Evolutionary conservation across 2,888 invertebrate genomes (phyloP), one percentile per base, ranked within the genome.

Genomic region (Rhamnusium bicolor): DNA sequence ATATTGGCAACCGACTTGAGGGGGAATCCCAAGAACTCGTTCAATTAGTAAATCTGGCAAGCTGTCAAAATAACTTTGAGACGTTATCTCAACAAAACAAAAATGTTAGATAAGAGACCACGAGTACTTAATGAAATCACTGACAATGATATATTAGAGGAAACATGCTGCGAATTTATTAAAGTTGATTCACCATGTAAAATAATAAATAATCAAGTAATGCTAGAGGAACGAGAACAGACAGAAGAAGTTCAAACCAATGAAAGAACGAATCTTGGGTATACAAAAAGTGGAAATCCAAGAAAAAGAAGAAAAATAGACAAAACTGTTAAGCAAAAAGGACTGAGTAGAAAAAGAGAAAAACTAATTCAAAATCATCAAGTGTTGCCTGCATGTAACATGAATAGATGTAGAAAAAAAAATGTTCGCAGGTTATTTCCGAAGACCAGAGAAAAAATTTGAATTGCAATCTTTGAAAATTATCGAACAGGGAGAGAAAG

Each of bases 371-470:
- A 19, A 32, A 60, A 29, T 60, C 60, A 60, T 29, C 60, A 60
- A 29, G 60, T 60, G 60, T 29, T 60, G 32, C 32, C 29, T 60
- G 60, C n/a, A 29, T 60, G 60, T 60, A 27, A 60, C n/a, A n/a
- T n/a, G n/a, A n/a, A n/a, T n/a, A n/a, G n/a, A n/a, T n/a, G 60
- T 60, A 29, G 27, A 40, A 46, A 46, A 46, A 46, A 46, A 24
- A 24, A 6, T 24, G 14, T 47, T 47, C 7, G 14, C 1, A 47
- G n/a, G 14, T 2, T 16, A 63, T 46, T 63, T n/a, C 49, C 10
- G 47, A 63, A 63, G 63, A 63, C n/a, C 63, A 63, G 4, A 63
- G 63, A 63, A 47, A 63, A 46, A 63, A 24, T 63, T 60, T 63
- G 32, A 63, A 63, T 49, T 21, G 6, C 46, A 63, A 47, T 27